Percentiles rank a stretch among this genome's conserved stretches.
phyloP scores from a whole-genome alignment of 2,113 vertebrate genomes.

The Gorsachius goisagi region DNA sequence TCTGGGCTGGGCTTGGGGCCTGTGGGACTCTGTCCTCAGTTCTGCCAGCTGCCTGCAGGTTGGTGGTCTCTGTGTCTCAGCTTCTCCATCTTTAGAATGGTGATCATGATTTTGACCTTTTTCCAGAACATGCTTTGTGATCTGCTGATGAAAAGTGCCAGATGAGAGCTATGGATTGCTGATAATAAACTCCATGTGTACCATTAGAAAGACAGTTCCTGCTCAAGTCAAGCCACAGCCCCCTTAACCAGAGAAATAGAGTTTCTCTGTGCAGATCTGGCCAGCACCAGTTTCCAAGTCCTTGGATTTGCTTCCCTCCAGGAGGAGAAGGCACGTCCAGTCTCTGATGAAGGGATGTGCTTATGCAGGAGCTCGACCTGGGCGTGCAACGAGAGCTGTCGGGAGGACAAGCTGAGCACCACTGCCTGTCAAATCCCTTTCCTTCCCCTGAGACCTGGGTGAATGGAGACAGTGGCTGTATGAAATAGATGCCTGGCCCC shows the following conservation, averaged over 20 bases:
- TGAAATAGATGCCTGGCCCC: not conserved
- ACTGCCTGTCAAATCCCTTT: not conserved
- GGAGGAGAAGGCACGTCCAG: not conserved
- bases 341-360: not conserved
- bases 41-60: not conserved
- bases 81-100: not conserved
- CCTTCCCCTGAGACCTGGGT: not conserved
- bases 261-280: not conserved
- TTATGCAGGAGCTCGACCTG: rapidly evolving
- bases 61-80: not conserved
- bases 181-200: not conserved
- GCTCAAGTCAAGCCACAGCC: not conserved
- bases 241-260: not conserved
- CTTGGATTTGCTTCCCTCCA: not conserved
- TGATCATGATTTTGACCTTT: not conserved
- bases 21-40: not conserved
- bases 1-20: not conserved
- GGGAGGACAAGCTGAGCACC: not conserved
- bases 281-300: not conserved
- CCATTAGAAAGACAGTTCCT: not conserved
- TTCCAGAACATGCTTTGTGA: not conserved
- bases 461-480: not conserved
- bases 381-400: not conserved
- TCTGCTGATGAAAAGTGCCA: not conserved
- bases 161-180: not conserved